Evolutionary conservation across 2,888 invertebrate genomes (phyloP).

Genomic region (Metalampra italica): DNA sequence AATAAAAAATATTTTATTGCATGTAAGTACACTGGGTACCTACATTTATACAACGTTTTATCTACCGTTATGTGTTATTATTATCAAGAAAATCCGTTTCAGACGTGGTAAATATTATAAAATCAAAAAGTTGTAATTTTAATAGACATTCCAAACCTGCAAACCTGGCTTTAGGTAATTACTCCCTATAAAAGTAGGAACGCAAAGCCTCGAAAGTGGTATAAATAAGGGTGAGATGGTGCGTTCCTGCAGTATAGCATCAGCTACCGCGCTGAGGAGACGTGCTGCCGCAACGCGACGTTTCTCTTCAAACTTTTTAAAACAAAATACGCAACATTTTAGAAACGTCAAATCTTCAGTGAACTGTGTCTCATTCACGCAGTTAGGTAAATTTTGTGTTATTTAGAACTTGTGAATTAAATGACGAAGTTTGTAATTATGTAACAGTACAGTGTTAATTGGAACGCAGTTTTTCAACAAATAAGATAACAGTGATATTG

Average conservation of each 20-base stretch:
- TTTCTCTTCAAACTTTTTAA: conserved; percentile 49
- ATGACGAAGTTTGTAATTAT: not conserved
- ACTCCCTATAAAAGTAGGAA: not conserved
- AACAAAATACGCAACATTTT: conserved; percentile 24
- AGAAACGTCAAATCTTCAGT: not conserved
- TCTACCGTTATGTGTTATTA: no score
- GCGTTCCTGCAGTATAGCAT: conserved; percentile 49
- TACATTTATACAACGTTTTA: no score
- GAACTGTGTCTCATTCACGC: not conserved
- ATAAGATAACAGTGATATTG: conserved; percentile 22
- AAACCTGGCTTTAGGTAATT: no score
- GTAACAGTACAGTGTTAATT: conserved; percentile 31
- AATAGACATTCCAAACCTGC: no score
- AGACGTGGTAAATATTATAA: no score
- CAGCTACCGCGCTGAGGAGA: conserved; percentile 50
- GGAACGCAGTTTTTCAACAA: conserved; percentile 23
- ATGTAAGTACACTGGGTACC: no score
- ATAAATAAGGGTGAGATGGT: not conserved
- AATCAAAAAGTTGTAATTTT: no score
- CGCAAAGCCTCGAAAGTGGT: not conserved
- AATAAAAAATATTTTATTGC: no score
- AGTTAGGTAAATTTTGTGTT: conserved; percentile 17
- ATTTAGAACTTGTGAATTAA: not conserved
- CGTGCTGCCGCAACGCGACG: conserved; percentile 35
- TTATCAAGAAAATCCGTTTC: not conserved